Base-by-base conservation (phyloP, 2,797 vertebrate genomes). In the Malurus leucopterus region DNA sequence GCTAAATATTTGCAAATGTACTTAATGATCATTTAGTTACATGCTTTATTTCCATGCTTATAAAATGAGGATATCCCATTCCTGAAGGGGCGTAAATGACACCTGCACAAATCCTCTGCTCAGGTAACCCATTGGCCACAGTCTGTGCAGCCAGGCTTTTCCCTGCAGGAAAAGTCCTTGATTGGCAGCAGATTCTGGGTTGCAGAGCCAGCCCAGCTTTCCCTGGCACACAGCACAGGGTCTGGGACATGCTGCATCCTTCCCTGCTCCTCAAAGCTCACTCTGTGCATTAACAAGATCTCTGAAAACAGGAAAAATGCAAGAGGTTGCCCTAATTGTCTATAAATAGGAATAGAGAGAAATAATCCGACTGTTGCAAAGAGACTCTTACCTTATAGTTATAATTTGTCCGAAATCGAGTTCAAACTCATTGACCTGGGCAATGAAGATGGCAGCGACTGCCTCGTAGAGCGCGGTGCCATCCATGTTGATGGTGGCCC, bases 401-500 rank as follows among this genome's bases (percentile, higher is more conserved):
- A 99, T 97, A 71, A 99, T 87, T 91, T 99, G 98, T 29, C 98
- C 98, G 8, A 99, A 96, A 94, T 99, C 98, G 91, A 99, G 96
- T 82, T 99, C 98, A 0, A 98, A 98, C 62, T 99, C 98, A 0
- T 99, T 99, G 83, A 99, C 98, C 89, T 99, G 98, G 44, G 98
- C 98, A 3, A 98, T 98, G 41, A 99, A 99, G 96, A 99, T 99
- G 68, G 98, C 98, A 3, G 98, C 98, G 19, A 98, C 98, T 0
- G 98, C 98, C 84, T 99, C 98, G 3, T 99, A 98, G 15, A 98
- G 97, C 0, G 98, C 98, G 0, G 98, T 98, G 71, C 98, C 98
- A 0, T 98, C 98, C 98, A 98, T 98, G 94, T 99, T 98, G 95
- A 98, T 98, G 84, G 98, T 99, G 83, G 98, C 98, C 0, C 98